Conservation (phyloP, 2,888 invertebrate species). For the Drymonia ruficornis region DNA sequence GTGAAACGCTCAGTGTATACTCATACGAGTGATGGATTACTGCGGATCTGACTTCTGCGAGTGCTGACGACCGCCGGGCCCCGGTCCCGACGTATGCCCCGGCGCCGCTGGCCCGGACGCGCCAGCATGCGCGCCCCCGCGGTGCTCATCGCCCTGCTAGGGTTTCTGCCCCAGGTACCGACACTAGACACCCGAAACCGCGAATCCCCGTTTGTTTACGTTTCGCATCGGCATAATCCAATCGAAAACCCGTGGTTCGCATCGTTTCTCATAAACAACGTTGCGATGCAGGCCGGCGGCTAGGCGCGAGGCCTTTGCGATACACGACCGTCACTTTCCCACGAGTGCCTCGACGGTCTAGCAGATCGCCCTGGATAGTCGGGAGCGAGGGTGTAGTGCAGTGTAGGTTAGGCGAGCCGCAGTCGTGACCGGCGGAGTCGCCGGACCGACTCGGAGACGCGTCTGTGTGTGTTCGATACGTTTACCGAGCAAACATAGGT, state of each 20-base stretch:
- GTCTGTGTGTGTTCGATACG: constrained; percentile 77
- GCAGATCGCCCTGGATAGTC: constrained; percentile 79
- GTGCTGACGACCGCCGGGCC: constrained; percentile 76
- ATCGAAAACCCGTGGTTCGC: constrained; percentile 50
- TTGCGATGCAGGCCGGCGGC: constrained; percentile 42
- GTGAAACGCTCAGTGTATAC: constrained; percentile 79
- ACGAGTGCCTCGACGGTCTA: constrained; percentile 58
- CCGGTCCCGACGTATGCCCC: constrained; percentile 75
- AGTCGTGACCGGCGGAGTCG: constrained; percentile 78
- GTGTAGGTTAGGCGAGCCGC: constrained; percentile 62
- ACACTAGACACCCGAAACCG: constrained; percentile 69
- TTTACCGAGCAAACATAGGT: constrained; percentile 80
- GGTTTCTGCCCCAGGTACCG: constrained; percentile 84
- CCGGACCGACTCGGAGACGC: constrained; percentile 56
- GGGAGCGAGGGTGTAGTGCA: constrained; percentile 57
- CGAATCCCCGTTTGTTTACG: constrained; percentile 72
- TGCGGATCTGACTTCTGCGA: constrained; percentile 65
- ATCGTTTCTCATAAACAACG: constrained; percentile 53
- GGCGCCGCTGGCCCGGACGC: constrained; percentile 82
- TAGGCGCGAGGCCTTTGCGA: constrained; percentile 38
- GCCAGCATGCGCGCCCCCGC: constrained; percentile 83
- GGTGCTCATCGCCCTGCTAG: constrained; percentile 83
- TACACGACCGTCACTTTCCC: constrained; percentile 76
- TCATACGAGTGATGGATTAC: constrained; percentile 83
- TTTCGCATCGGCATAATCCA: constrained; percentile 51